Base-by-base conservation (phyloP, 2,113 vertebrate genomes). In the Laterallus jamaicensis region DNA sequence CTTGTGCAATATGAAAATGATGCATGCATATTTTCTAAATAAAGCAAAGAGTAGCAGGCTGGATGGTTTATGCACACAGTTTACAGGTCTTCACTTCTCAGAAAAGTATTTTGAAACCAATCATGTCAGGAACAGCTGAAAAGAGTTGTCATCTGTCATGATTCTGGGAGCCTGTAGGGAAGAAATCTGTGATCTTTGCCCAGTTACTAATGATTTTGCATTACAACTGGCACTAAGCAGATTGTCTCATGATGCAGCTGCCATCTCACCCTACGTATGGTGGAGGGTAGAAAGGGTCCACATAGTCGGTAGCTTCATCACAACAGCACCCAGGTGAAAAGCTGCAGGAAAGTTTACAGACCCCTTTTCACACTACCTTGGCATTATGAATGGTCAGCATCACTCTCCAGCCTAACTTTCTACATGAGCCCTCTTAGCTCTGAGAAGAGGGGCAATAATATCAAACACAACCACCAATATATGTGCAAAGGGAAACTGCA, bases 161-260 rank as follows among this genome's bases (percentile, higher is more conserved):
- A 81, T 71, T 68, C 66, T 89, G 58, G 74, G 55, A 88, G 58
- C n/a, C 86, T 2, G 7, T 29, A 82, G 74, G 70, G 66, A 89
- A 89, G 58, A 92, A 88, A 85, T 77, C 49, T 87, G 69, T 92
- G 88, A 71, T 73, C 62, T 94, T 96, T 96, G 62, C 63, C 66
- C 64, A 35, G 11, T 91, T 92, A 54, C 58, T 91, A 62, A 91
- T 70, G 74, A 85, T 79, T 89, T 92, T 3, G 17, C 10, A 40
- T 79, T 74, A 66, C 50, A 89, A 7, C 32, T 66, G 69, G 77
- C 66, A 62, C 58, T 56, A 63, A 56, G 54, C 28, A 89, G 79
- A 75, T 47, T 42, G 62, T 56, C 64, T 91, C 66, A 25, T 82
- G 70, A 31, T 69, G n/a, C 8, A 88, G 29, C 83, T 92, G 44